Evolutionary conservation across 1,140 invertebrate genomes (phyloP).

Genomic region (Scylla paramamosain): DNA sequence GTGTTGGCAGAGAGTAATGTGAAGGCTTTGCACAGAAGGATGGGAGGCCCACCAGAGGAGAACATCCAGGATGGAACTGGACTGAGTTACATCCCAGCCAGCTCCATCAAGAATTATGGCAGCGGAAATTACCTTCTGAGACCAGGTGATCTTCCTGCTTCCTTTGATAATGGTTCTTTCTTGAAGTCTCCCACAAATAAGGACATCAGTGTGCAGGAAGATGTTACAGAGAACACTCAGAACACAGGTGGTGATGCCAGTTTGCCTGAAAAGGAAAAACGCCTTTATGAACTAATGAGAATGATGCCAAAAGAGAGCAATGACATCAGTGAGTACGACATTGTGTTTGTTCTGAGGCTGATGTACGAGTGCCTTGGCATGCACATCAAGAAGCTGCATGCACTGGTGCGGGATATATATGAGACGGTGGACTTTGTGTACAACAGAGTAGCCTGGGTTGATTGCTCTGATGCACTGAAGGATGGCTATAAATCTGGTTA

Average conservation of each 20-base stretch:
- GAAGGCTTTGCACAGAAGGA: background rate
- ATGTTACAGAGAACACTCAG: background rate
- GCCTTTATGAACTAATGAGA: background rate
- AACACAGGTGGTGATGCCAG: background rate
- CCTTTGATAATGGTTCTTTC: background rate
- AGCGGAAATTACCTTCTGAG: background rate
- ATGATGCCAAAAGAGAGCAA: background rate
- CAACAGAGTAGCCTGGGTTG: conserved; percentile 56
- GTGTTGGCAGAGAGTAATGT: too few species aligned
- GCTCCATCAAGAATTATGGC: conserved; percentile 44
- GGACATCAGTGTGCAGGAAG: background rate
- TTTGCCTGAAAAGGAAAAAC: background rate
- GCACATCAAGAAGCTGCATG: conserved; percentile 41
- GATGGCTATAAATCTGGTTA: conserved; percentile 50
- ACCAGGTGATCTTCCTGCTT: background rate
- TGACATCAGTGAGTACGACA: conserved; percentile 24
- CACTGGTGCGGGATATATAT: conserved; percentile 23
- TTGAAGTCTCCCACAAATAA: background rate
- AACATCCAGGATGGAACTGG: background rate
- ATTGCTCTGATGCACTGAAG: conserved; percentile 64
- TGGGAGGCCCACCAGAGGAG: background rate
- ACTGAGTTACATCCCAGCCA: conserved; percentile 54
- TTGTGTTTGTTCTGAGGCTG: conserved; percentile 47
- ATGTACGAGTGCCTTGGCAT: conserved; percentile 62
- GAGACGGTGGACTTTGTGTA: conserved; percentile 48